Evolutionary conservation across 2,113 vertebrate genomes (phyloP).

Genomic region (Ammodytes marinus): DNA sequence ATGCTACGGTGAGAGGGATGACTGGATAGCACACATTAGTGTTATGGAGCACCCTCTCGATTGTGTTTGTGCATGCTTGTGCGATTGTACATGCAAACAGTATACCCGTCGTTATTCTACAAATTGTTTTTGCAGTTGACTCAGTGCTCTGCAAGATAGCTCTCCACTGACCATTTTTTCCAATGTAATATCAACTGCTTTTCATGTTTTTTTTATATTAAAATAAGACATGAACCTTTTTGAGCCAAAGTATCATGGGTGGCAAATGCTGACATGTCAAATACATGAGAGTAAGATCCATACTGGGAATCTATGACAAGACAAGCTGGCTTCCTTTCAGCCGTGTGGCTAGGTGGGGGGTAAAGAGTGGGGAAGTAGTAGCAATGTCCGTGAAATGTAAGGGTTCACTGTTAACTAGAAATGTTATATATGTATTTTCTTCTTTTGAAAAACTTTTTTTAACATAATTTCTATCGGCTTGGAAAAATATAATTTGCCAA

Average conservation of each 20-base stretch:
- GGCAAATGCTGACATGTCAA: neutral
- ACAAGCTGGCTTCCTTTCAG: conserved; percentile 29
- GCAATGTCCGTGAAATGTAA: neutral
- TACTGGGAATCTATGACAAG: conserved; percentile 39
- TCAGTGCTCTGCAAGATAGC: neutral
- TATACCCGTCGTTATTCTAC: conserved; percentile 18
- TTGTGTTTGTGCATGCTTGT: neutral
- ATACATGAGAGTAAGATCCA: neutral
- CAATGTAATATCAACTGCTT: neutral
- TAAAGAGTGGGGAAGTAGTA: neutral
- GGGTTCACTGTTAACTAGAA: neutral
- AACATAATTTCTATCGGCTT: neutral
- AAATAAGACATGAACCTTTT: neutral
- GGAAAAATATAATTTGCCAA: neutral
- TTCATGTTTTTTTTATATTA: neutral
- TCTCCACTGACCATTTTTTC: neutral
- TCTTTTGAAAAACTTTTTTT: neutral
- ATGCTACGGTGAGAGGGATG: conserved; percentile 30
- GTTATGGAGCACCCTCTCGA: conserved; percentile 32
- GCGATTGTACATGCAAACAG: neutral
- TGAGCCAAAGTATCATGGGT: neutral
- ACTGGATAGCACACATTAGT: conserved; percentile 44
- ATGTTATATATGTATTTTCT: neutral
- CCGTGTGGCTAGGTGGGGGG: neutral
- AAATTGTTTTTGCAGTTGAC: conserved; percentile 10